phyloP scores from a whole-genome alignment of 2,888 invertebrate genomes.

The Caprella mutica region DNA sequence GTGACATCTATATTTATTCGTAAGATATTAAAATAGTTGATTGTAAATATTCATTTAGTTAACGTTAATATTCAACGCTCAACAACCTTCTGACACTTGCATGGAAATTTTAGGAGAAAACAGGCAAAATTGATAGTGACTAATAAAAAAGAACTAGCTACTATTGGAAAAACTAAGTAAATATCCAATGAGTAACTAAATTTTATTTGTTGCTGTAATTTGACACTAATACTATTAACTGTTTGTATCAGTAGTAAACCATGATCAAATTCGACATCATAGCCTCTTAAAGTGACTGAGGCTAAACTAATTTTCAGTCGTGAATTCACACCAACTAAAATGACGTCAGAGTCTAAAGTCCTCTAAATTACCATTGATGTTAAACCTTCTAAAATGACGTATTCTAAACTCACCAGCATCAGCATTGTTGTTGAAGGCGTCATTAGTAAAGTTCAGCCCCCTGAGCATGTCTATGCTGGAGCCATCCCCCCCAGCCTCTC shows the following conservation, averaged over 20 bases:
- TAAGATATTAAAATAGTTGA: not conserved
- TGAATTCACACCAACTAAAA: no score
- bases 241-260: no score
- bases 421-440: not conserved
- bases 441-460: not conserved
- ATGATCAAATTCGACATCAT: no score
- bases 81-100: not conserved
- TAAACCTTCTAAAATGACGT: no score
- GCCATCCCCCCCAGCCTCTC: not conserved
- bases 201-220: no score
- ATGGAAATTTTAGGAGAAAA: not conserved
- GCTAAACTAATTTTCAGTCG: no score
- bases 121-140: not conserved
- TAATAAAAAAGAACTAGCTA: not conserved
- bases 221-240: no score
- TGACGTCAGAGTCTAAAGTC: no score
- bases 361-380: no score
- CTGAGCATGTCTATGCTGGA: not conserved
- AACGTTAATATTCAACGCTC: not conserved
- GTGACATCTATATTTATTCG: slow-evolving; percentile 1
- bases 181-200: no score
- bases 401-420: no score
- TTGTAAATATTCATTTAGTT: not conserved
- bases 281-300: no score
- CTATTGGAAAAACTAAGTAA: not conserved